phyloP scores from a whole-genome alignment of 2,797 vertebrate species.

The Mus spretus region DNA sequence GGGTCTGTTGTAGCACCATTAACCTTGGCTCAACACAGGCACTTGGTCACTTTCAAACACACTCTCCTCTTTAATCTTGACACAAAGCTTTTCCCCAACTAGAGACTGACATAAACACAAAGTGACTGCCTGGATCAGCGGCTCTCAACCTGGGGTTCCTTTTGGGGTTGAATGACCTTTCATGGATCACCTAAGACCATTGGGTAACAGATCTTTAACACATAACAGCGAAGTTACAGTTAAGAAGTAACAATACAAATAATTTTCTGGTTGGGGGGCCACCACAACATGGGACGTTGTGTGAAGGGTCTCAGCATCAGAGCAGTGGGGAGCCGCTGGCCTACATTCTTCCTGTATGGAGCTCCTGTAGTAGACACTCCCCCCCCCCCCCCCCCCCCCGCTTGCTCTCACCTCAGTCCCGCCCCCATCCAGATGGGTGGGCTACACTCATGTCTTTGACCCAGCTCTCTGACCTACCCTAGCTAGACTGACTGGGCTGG shows the following conservation, averaged over 20 bases:
- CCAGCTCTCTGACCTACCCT: too few species aligned
- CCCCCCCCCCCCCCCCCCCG: too few species aligned
- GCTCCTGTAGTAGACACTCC: background rate
- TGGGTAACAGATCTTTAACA: background rate
- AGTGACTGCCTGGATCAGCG: background rate
- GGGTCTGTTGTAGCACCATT: background rate
- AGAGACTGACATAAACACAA: background rate
- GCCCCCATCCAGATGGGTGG: background rate
- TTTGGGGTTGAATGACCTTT: background rate
- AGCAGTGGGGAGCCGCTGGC: background rate
- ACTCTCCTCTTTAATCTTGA: background rate
- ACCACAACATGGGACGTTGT: background rate
- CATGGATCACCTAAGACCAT: background rate
- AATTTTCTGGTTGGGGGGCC: background rate
- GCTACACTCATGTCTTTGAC: fast-evolving
- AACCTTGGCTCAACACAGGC: background rate
- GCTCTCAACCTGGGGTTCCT: background rate
- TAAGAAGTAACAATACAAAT: background rate
- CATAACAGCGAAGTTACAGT: background rate
- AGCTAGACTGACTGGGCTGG: background rate
- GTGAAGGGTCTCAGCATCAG: background rate
- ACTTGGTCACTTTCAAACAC: background rate
- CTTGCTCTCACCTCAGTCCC: too few species aligned
- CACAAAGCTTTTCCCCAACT: background rate
- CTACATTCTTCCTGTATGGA: background rate